Evolutionary conservation across 2,888 invertebrate species (phyloP), one percentile per base, ranked within the genome.

Genomic region (Lithodes maja): DNA sequence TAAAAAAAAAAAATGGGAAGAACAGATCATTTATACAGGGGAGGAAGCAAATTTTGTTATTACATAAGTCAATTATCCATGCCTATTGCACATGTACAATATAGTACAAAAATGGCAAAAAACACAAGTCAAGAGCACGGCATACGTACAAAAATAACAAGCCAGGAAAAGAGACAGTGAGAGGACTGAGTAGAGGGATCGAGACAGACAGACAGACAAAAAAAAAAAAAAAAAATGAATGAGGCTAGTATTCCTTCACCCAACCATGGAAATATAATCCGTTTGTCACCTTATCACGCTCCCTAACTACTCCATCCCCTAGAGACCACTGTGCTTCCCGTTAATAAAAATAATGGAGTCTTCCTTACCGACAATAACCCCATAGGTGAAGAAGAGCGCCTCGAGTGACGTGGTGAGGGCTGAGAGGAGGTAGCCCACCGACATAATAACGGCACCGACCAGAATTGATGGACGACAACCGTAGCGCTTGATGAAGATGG

Each of bases 381-480:
- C 95, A 90, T 95, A 94, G 71, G 94, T 94, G 92, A 95, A 93
- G 92, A 94, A 94, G 68, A 95, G 93, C 92, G 93, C 94, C 92
- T 93, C 93, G 91, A 95, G 93, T 86, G 94, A 94, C 3, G 94
- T 94, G 9, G 95, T 94, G 89, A 94, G 94, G 71, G 94, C 93
- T 90, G 95, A 95, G 33, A 94, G 89, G 12, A 94, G 92, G 92
- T 95, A 94, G 17, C 95, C 95, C 50, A 94, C 85, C 1, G 94
- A 92, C 1, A 95, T 94, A 2, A 95, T 93, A 12, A 95, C 75
- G 1, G 95, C 93, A 2, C 95, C 95, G 1, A 93, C 92, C 54
- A 95, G 94, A 0, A 95, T 94, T 52, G 95, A 94, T 2, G 93
- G 92, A 9, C 95, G 93, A 92, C 95, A 95, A n/a, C 95, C 95